Base-by-base conservation (phyloP, 1,140 invertebrate species). In the Sesamia nonagrioides region DNA sequence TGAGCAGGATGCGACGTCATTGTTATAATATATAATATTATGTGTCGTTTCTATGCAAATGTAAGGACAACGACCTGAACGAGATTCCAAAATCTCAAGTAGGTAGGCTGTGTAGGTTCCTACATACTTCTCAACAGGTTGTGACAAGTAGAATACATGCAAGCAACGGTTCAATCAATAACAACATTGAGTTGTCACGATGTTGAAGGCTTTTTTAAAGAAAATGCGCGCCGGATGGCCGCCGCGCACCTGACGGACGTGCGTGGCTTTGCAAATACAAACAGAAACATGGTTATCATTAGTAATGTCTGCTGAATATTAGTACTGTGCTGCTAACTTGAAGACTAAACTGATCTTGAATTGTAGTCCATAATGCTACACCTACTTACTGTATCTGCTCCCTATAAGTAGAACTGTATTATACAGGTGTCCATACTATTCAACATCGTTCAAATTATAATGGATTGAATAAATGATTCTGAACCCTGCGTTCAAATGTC, bases 201-300 rank as follows among this genome's bases (percentile, higher is more conserved):
- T 48, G 42, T 69, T 48, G 66, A 69, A 69, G 66, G 66, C 66
- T 69, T 69, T 69, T 73, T 73, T 75, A 61, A 69, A 77, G 80
- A 85, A 82, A 84, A 84, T 81, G 84, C 85, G 69, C 76, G 76
- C 82, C 82, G 81, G 84, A 86, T 88, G 87, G 81, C 1, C 79
- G 77, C 78, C 81, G 81, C 80, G 75, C 75, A 77, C 76, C 72
- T 66, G 79, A 79, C 82, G 81, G 78, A 91, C 90, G 90, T 92
- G 89, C 87, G 77, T 74, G 52, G 90, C 40, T 82, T 90, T 79
- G 77, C 81, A 87, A 91, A 88, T 84, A 81, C 82, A 77, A 82
- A 82, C 84, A 82, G 82, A 85, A 81, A 88, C 84, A 83, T 86
- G 58, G 72, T 74, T 63, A 35, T 50, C 58, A 75, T 75, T 48